Base-by-base conservation (phyloP, 2,113 vertebrate genomes). In the Anarrhichthys ocellatus region DNA sequence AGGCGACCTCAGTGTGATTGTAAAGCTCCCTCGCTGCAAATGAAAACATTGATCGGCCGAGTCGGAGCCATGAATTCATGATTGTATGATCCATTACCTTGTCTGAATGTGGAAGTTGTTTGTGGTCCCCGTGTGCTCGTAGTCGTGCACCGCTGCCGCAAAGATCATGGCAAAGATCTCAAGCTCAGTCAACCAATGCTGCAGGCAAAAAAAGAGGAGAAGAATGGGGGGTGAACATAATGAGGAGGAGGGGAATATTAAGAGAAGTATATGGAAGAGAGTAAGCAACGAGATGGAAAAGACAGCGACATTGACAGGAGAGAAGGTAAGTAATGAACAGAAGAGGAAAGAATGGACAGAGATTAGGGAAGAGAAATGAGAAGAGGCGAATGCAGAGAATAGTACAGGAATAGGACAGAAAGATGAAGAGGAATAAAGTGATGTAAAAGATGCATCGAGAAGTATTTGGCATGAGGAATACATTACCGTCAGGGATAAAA, bases 31-130 rank as follows among this genome's bases (percentile, higher is more conserved):
- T 64, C 9, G 46, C 78, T 80, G 80, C 52, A 90, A 89, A 94
- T 88, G 80, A 92, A 91, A 84, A 70, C 86, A 92, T 90, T 90
- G 88, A 94, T 92, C 36, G 62, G 84, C 68, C 48, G 69, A 84
- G 85, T 84, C 78, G 46, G 71, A 48, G 89, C 84, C 81, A 78
- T 89, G 87, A 87, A 90, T 92, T 89, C 88, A 85, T 83, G 83
- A 87, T 88, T 83, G 78, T 67, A 88, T 84, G 84, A 90, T 92
- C 88, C 83, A 88, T 94, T 94, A 96, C 95, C 95, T 95, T 79
- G 98, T 99, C 94, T 99, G 98, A 91, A 99, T 99, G 94, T 99
- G 98, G 94, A 99, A 99, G 94, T 98, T 99, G 96, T 99, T 99
- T 91, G 98, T 99, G 84, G 97, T 99, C 86, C 98, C 98, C 0